Percentiles rank a stretch among this genome's conserved stretches.
These are phyloP conservation scores for Panopea generosa DNA, from an alignment of 2,888 invertebrate genomes.

Conservation along the genomic window DNA sequence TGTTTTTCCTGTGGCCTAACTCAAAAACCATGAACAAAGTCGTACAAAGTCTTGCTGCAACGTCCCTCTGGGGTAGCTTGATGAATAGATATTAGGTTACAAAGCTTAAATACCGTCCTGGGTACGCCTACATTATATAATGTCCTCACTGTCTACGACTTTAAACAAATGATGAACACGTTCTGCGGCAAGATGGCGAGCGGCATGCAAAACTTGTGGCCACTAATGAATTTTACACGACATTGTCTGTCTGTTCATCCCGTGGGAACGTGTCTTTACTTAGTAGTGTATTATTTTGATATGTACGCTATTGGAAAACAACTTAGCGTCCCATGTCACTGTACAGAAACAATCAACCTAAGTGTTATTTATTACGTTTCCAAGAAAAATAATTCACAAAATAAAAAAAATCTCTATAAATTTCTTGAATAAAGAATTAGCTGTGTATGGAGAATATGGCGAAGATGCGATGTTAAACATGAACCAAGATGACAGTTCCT, in stretches of 20 bases:
- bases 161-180: conserved; percentile 55
- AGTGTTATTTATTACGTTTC: conserved; percentile 20
- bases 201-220: conserved; percentile 41
- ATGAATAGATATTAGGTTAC: not conserved
- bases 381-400: too few relatives aligned
- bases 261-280: conserved; percentile 46
- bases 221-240: conserved; percentile 40
- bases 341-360: conserved; percentile 7
- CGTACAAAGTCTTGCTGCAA: too few relatives aligned
- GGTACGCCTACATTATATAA: conserved; percentile 26
- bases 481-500: too few relatives aligned
- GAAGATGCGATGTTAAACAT: too few relatives aligned
- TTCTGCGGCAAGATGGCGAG: conserved; percentile 28
- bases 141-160: conserved; percentile 25
- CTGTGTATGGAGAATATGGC: too few relatives aligned
- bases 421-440: too few relatives aligned
- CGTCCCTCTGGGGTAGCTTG: not conserved
- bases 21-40: too few relatives aligned
- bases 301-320: conserved; percentile 31
- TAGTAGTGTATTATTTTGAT: conserved; percentile 30
- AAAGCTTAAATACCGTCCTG: not conserved
- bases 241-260: conserved; percentile 46
- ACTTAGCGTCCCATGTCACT: conserved; percentile 41
- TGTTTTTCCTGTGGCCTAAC: too few relatives aligned
- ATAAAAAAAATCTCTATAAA: too few relatives aligned